Conservation (phyloP, 2,797 vertebrate genomes). For the Sorex maritimensis region DNA sequence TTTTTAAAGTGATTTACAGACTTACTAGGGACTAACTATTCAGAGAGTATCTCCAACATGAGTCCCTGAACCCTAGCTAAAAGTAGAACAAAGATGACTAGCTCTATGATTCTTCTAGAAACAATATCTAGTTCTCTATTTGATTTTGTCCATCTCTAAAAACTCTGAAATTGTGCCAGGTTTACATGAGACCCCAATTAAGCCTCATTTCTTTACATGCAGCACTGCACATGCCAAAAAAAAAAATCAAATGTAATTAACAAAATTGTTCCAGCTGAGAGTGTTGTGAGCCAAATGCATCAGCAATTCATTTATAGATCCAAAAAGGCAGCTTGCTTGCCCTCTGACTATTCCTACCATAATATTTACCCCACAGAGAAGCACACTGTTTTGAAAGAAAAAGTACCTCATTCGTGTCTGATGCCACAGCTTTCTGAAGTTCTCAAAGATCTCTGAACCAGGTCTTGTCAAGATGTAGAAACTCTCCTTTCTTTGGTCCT, state of each 20-base stretch:
- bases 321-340: conserved; percentile 69
- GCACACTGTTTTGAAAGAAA: not conserved
- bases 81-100: not conserved
- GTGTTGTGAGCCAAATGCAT: conserved; percentile 52
- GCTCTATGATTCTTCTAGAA: not conserved
- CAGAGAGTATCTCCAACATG: fast-evolving
- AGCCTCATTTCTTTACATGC: conserved; percentile 62
- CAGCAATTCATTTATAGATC: conserved; percentile 68
- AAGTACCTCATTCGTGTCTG: not conserved
- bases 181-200: conserved; percentile 68
- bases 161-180: conserved; percentile 60
- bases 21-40: fast-evolving
- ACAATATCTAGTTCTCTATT: not conserved
- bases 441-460: not conserved
- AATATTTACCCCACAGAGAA: conserved; percentile 69
- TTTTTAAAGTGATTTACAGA: not conserved
- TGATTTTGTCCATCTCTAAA: conserved; percentile 40
- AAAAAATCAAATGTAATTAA: conserved; percentile 71
- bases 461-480: not conserved
- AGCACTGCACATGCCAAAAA: conserved; percentile 68
- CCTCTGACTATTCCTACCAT: conserved; percentile 66
- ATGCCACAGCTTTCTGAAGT: not conserved
- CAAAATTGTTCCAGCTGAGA: conserved; percentile 68
- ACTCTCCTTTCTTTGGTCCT: not conserved
- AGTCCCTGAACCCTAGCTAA: not conserved